Evolutionary conservation across 2,113 vertebrate genomes (phyloP).

Genomic region (Eubucco bourcierii): DNA sequence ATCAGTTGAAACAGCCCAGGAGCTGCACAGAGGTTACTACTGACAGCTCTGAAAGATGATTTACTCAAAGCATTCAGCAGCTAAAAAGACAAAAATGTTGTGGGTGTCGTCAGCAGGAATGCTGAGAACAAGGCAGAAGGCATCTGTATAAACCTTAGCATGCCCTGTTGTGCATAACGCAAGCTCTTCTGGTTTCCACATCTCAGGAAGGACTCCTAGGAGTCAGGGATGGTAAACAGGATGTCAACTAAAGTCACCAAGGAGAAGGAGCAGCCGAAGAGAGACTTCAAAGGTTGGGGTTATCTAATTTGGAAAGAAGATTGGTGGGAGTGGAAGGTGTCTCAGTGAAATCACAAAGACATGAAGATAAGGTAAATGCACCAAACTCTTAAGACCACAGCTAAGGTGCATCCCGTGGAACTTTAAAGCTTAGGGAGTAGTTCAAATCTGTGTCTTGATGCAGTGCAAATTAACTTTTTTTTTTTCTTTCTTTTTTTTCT

Average conservation of each 20-base stretch:
- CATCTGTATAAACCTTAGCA: not conserved
- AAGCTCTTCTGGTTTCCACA: not conserved
- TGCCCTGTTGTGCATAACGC: not conserved
- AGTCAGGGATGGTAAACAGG: not conserved
- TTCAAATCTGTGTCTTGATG: not conserved
- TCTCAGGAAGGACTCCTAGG: not conserved
- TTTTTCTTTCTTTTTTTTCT: not conserved
- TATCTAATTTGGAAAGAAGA: not conserved
- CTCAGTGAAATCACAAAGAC: not conserved
- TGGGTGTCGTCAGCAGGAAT: not conserved
- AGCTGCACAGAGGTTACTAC: accelerated
- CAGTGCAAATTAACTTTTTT: not conserved
- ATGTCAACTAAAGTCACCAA: not conserved
- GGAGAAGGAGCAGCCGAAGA: not conserved
- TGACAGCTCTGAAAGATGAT: not conserved
- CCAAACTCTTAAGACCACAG: not conserved
- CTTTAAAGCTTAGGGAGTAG: too few relatives aligned
- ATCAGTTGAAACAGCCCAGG: accelerated
- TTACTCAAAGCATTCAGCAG: not conserved
- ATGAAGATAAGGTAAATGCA: not conserved
- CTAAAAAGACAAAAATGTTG: not conserved
- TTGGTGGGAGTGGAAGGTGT: not conserved
- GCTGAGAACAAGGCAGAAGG: not conserved
- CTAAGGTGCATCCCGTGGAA: not conserved
- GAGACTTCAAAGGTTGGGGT: not conserved